Evolutionary conservation across 2,888 invertebrate species (phyloP), one percentile per base, ranked within the genome.

Genomic region (Rhimphoctona megacephalus): DNA sequence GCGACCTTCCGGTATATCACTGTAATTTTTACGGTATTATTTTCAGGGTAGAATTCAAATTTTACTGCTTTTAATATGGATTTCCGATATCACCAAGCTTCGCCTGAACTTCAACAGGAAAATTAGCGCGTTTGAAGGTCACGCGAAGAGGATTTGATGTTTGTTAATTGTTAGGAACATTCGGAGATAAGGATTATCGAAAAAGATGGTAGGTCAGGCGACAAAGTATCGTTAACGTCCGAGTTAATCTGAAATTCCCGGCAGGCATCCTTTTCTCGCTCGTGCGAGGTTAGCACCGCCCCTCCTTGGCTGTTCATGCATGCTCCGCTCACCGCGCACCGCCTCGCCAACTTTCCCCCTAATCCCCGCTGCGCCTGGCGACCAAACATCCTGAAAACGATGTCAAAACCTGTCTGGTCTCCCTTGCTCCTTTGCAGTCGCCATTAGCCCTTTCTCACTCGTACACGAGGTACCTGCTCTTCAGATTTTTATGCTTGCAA

Each of bases 211-310:
- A 61, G 76, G 43, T 61, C 43, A 61, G 43, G 43, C 14, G 43
- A 57, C n/a, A 9, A 36, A 61, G 46, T 64, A 25, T 76, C 43
- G 54, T 19, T 22, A 67, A 39, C 52, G 54, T 39, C 25, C 22
- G 39, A 78, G 77, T 43, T 67, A 43, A 77, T 46, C 77, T 46
- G 9, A 67, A 39, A 78, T 54, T 67, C n/a, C 22, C 22, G 25
- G 25, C 43, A 25, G 25, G 61, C 57, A 57, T 74, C 43, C 19
- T 61, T 74, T 25, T 78, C 78, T 67, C 49, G 67, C 67, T 52
- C 67, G 54, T 54, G 67, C 54, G 54, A 78, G 78, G 78, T 52
- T 78, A 69, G 78, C 52, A 22, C 78, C 66, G 67, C 76, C 67
- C 78, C 78, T 78, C 78, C 67, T 52, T 25, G 67, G 54, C 52